Evolutionary conservation across 2,113 vertebrate species (phyloP), one percentile per base, ranked within the genome.

Genomic region (Bufo bufo): DNA sequence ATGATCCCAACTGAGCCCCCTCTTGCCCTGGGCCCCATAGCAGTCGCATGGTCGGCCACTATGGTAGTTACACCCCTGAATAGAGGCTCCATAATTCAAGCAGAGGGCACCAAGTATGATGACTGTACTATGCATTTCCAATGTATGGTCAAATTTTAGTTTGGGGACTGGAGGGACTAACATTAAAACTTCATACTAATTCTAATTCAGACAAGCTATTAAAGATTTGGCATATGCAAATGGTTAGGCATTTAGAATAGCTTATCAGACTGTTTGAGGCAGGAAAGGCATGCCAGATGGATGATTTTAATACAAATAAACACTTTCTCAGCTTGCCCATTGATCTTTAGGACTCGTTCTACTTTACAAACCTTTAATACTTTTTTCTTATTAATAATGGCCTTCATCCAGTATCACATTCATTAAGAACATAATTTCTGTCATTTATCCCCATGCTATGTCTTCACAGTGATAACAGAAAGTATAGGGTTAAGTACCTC

Each of bases 401-500:
- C 2, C 8, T 19, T 50, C 10, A 75, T 50, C 13, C 17, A 50
- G 17, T 72, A 17, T 47, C 13, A 17, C 50, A 17, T 12, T 72
- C 13, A 75, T 50, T 50, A 4, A 10, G 6, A 50, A 20, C 4
- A 49, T 50, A 0, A 14, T 71, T 71, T 71, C 0, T 43, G 14
- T 2, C 3, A 8, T 16, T 47, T 16, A 0, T 80, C 58, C 77
- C 4, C 33, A 81, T 80, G 59, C 17, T 43, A 8, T 16, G 3
- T 10, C 13, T 71, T 54, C 71, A 17, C 49, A 69, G 61, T 69
- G 47, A 54, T 84, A 84, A 16, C 49, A 66, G 82, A 12, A 52
- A 33, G 13, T 56, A 69, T 47, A 83, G 63, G 63, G 63, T 84
- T 52, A 84, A 84, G 63, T 69, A 69, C 8, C 82, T 84, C 49